These are phyloP conservation scores for Nymphicus hollandicus DNA, from an alignment of 2,113 vertebrate genomes.

Conservation along the genomic window DNA sequence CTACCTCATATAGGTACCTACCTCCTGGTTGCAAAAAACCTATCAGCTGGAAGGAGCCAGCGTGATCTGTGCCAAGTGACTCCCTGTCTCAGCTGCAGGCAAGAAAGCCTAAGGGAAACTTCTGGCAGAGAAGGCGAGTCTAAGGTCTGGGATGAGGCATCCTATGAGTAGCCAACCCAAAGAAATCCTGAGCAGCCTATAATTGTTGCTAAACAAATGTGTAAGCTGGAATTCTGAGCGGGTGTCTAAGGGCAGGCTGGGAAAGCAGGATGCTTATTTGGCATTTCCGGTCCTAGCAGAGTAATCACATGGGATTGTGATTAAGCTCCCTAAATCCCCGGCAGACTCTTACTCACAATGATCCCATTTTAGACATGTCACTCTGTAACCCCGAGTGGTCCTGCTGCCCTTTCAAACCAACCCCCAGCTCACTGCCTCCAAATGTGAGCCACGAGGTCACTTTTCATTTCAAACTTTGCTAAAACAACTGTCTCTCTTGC, in stretches of 20 bases:
- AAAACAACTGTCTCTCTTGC: background rate
- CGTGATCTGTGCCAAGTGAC: background rate
- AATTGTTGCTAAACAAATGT: background rate
- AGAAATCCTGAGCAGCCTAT: background rate
- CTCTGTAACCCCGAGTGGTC: background rate
- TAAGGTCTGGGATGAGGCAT: background rate
- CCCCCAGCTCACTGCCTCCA: background rate
- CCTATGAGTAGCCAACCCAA: background rate
- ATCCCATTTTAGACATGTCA: constrained; percentile 30
- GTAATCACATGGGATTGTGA: constrained; percentile 35
- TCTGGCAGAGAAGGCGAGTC: background rate
- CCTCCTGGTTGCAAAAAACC: background rate
- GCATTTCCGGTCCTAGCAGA: constrained; percentile 40
- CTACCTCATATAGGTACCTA: background rate
- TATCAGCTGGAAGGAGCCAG: background rate
- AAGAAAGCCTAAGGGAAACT: background rate
- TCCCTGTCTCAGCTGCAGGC: background rate
- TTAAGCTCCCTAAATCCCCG: constrained; percentile 57
- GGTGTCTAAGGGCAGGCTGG: background rate
- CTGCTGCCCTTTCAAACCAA: constrained; percentile 16
- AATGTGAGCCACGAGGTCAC: background rate
- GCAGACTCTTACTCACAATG: constrained; percentile 41
- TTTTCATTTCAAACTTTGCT: background rate
- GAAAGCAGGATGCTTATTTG: constrained; percentile 12
- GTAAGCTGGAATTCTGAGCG: background rate